These are phyloP conservation scores for Rhabdophis nuchalis DNA, from an alignment of 2,797 vertebrate species.

Conservation along the genomic window DNA sequence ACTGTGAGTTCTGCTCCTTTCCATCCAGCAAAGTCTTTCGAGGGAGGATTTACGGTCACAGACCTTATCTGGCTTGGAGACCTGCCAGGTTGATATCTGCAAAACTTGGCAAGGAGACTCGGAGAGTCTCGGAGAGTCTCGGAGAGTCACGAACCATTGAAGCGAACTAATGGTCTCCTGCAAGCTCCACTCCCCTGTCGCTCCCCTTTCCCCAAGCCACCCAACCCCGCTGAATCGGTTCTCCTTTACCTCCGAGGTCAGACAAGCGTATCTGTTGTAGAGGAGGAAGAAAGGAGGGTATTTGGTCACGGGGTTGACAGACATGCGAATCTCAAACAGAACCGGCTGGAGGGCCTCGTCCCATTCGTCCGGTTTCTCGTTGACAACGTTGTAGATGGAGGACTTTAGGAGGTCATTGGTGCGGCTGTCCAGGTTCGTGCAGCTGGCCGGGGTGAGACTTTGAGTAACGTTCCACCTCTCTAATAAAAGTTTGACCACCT, in stretches of 20 bases:
- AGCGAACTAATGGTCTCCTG: no score
- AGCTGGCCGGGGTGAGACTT: conserved; percentile 72
- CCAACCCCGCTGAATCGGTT: no score
- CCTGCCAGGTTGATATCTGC: no score
- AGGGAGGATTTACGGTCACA: no score
- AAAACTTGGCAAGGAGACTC: no score
- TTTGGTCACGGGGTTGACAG: conserved; percentile 78
- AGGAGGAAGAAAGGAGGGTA: conserved; percentile 85
- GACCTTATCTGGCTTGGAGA: no score
- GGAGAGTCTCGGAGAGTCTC: no score
- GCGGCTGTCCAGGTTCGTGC: conserved; percentile 69
- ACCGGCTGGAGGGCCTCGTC: conserved; percentile 81
- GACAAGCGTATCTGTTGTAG: conserved; percentile 81
- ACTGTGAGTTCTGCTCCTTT: no score
- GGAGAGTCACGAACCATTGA: no score
- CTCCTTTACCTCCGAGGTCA: conserved; percentile 68
- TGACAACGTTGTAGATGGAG: conserved; percentile 76
- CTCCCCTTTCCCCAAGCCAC: no score
- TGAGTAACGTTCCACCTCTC: conserved; percentile 81
- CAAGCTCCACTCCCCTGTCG: no score
- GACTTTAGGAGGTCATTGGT: conserved; percentile 71
- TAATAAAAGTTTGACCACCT: conserved; percentile 79
- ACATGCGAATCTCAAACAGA: conserved; percentile 80
- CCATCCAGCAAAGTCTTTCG: no score
- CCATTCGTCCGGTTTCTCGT: conserved; percentile 79